Conservation (phyloP, 2,113 vertebrate species). For the Burhinus oedicnemus region DNA sequence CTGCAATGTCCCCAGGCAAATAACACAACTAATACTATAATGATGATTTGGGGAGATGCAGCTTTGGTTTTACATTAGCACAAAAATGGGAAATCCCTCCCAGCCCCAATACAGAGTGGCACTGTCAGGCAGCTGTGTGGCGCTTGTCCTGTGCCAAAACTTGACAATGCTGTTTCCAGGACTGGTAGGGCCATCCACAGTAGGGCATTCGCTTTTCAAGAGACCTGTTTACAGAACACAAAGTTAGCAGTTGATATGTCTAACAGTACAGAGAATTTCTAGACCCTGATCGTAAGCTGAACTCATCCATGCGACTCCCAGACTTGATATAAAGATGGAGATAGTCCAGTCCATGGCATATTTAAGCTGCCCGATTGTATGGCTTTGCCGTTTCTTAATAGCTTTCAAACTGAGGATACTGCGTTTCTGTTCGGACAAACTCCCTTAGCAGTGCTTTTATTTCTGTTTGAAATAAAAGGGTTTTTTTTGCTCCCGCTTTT, state of each 20-base stretch:
- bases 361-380: background rate
- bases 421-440: background rate
- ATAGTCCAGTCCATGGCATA: background rate
- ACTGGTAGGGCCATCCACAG: accelerated
- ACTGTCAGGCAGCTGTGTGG: accelerated
- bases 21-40: background rate
- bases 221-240: background rate
- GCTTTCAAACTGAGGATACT: background rate
- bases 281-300: background rate
- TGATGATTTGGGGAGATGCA: background rate
- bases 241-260: background rate
- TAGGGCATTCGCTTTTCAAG: background rate
- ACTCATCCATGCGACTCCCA: background rate
- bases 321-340: background rate
- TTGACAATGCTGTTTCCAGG: background rate
- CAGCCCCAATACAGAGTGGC: background rate
- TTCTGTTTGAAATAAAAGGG: background rate
- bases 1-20: background rate
- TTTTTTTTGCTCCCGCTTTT: background rate
- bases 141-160: background rate
- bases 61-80: background rate
- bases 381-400: background rate
- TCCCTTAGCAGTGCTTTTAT: background rate
- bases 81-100: background rate
- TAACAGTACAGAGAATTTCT: background rate